phyloP scores from a whole-genome alignment of 2,113 vertebrate genomes.

The Chroicocephalus ridibundus region DNA sequence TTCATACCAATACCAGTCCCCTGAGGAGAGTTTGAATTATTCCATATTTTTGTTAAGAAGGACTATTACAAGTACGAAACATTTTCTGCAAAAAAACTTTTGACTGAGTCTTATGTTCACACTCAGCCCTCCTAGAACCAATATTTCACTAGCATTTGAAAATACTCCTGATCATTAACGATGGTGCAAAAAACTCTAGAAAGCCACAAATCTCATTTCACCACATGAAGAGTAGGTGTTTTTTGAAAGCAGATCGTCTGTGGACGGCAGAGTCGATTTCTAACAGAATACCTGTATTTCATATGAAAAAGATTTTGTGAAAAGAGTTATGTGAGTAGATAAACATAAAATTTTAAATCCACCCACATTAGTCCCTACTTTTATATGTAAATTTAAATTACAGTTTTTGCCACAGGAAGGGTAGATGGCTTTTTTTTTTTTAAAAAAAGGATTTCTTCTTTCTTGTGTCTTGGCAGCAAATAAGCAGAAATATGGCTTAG shows the following conservation, averaged over 20 bases:
- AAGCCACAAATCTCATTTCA: not conserved
- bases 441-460: fast-evolving
- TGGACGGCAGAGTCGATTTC: not conserved
- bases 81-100: not conserved
- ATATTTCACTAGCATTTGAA: slow-evolving; percentile 16
- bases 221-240: not conserved
- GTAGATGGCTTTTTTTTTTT: not conserved
- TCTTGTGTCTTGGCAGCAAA: not conserved
- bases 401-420: not conserved
- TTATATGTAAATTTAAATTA: not conserved
- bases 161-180: not conserved
- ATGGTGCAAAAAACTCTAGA: not conserved
- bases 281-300: not conserved
- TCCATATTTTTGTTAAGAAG: slow-evolving; percentile 11
- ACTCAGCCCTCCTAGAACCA: not conserved
- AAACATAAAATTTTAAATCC: not conserved
- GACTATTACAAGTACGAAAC: slow-evolving; percentile 7
- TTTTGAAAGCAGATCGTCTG: not conserved
- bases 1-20: not conserved
- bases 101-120: not conserved
- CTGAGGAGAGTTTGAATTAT: slow-evolving; percentile 15
- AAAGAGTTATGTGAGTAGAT: not conserved
- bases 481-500: not conserved
- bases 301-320: not conserved
- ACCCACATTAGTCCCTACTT: not conserved